Evolutionary conservation across 1,140 invertebrate species (phyloP).

Genomic region (Formica selysi): DNA sequence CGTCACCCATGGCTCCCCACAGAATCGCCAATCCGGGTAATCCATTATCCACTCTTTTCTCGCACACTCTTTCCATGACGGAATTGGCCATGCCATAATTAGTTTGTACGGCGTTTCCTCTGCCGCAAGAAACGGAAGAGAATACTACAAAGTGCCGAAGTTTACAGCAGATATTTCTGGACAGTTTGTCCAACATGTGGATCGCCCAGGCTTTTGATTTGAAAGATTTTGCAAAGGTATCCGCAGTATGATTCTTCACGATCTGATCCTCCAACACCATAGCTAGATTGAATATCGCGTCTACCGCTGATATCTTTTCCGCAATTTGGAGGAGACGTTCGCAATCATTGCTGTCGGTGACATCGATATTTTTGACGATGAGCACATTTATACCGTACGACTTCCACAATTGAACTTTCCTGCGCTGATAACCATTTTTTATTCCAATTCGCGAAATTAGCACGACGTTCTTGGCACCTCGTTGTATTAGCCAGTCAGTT

Average conservation of each 20-base stretch:
- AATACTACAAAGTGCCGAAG: constrained; percentile 89
- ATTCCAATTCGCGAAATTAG: constrained; percentile 91
- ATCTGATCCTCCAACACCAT: background rate
- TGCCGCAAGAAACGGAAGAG: constrained; percentile 92
- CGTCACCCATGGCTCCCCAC: constrained; percentile 88
- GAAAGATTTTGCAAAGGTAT: constrained; percentile 81
- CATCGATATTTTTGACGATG: constrained; percentile 84
- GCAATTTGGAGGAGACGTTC: constrained; percentile 47
- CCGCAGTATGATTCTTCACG: constrained; percentile 55
- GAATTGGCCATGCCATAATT: constrained; percentile 78
- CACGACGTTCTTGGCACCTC: constrained; percentile 90
- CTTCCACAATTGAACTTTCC: constrained; percentile 83
- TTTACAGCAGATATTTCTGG: constrained; percentile 82
- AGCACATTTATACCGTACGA: constrained; percentile 87
- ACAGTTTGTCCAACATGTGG: constrained; percentile 76
- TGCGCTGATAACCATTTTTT: constrained; percentile 88
- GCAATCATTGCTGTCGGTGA: constrained; percentile 84
- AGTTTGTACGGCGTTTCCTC: constrained; percentile 92
- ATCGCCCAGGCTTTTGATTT: constrained; percentile 86
- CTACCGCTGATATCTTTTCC: background rate
- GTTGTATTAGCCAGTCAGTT: constrained; percentile 89
- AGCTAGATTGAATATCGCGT: constrained; percentile 6
- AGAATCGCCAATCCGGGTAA: constrained; percentile 88
- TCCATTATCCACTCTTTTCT: constrained; percentile 84
- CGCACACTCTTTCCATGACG: constrained; percentile 71